Conservation (phyloP, 2,797 vertebrate species). For the Cyclura pinguis region DNA sequence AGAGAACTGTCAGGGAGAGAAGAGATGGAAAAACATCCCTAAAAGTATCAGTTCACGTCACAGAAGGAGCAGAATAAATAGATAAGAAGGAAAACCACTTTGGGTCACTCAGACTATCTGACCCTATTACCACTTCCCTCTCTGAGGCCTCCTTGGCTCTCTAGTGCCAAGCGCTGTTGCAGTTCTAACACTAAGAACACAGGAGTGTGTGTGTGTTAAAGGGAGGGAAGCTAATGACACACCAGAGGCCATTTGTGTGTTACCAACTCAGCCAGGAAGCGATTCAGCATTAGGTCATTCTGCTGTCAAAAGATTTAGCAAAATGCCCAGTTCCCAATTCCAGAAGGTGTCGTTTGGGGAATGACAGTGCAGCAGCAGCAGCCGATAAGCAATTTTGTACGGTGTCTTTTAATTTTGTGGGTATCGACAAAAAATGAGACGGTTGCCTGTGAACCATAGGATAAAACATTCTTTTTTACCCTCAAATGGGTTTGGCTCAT, state of each 20-base stretch:
- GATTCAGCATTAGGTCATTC: background rate
- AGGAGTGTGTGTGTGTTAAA: background rate
- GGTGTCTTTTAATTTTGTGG: background rate
- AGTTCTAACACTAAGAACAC: no score
- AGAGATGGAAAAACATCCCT: no score
- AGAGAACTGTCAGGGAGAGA: no score
- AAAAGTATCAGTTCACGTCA: no score
- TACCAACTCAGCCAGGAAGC: rapidly evolving
- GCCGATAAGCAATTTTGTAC: rapidly evolving
- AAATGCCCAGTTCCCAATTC: background rate
- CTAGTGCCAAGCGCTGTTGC: no score
- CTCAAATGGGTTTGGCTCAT: background rate
- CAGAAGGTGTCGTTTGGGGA: background rate
- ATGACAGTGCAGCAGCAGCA: background rate
- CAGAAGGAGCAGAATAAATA: no score
- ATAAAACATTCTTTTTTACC: background rate
- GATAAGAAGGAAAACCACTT: no score
- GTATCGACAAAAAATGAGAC: background rate
- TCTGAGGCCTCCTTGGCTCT: no score
- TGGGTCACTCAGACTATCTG: no score
- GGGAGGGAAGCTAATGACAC: no score
- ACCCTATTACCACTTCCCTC: no score
- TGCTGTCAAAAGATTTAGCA: background rate
- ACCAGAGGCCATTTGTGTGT: background rate
- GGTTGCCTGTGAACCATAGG: background rate